A percentile compares a stretch with the other conserved stretches of the same genome.
These are phyloP conservation scores for Saccopteryx bilineata DNA, from an alignment of 2,113 vertebrate species.

Conservation along the genomic window DNA sequence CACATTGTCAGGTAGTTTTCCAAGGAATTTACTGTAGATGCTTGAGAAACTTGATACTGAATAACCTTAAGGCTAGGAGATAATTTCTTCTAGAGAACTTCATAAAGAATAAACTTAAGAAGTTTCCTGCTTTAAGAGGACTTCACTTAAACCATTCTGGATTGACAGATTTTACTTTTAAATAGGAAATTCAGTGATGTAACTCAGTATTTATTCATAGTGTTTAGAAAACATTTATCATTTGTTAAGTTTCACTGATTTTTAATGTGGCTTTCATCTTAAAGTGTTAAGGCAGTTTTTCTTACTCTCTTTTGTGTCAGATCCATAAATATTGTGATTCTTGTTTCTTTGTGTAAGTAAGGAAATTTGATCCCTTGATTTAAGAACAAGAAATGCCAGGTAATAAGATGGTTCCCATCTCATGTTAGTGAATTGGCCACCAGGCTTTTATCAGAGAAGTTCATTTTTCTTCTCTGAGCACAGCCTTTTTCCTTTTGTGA, in stretches of 20 bases:
- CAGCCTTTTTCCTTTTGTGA: background rate
- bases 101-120: conserved; percentile 9
- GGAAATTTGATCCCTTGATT: background rate
- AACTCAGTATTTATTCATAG: background rate
- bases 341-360: background rate
- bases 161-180: background rate
- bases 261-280: conserved; percentile 28
- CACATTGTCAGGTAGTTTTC: background rate
- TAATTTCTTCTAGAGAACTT: conserved; percentile 45
- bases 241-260: background rate
- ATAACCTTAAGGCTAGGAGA: background rate
- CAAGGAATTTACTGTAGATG: background rate
- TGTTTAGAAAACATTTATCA: conserved; percentile 13
- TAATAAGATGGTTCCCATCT: background rate
- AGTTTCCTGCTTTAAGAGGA: background rate
- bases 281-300: conserved; percentile 40
- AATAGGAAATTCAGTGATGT: background rate
- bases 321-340: conserved; percentile 42
- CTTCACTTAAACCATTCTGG: background rate
- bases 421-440: background rate
- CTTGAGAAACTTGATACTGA: background rate
- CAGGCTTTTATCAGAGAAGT: background rate
- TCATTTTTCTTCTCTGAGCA: background rate
- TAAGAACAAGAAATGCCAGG: background rate
- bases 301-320: background rate